These are phyloP conservation scores for Acrobasis consociella DNA, from an alignment of 2,888 invertebrate genomes.

Conservation along the genomic window DNA sequence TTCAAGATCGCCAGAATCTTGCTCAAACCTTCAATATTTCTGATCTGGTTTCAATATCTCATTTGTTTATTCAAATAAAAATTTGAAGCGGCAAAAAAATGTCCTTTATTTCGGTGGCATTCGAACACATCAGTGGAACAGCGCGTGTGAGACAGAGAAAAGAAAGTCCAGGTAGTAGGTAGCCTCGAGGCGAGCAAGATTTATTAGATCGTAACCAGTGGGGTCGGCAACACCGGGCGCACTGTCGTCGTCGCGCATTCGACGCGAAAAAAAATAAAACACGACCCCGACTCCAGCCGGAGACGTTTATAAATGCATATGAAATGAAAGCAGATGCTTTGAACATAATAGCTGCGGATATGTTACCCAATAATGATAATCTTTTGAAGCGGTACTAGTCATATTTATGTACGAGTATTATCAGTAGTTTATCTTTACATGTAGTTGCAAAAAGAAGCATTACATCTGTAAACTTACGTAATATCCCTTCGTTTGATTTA, in stretches of 20 bases:
- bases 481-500: slow-evolving; percentile 14
- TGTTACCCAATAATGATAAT: neutral
- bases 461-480: slow-evolving; percentile 12
- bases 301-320: slow-evolving; percentile 25
- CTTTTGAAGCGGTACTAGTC: neutral
- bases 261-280: slow-evolving; percentile 43
- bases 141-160: slow-evolving; percentile 73
- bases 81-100: slow-evolving; percentile 51
- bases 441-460: neutral
- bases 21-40: slow-evolving; percentile 4
- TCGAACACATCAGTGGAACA: slow-evolving; percentile 52
- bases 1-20: neutral
- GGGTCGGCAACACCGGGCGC: slow-evolving; percentile 65
- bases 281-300: slow-evolving; percentile 34
- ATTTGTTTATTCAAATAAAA: slow-evolving; percentile 22
- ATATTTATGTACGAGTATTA: neutral
- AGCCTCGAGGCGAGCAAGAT: slow-evolving; percentile 63
- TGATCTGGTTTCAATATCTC: slow-evolving; percentile 4
- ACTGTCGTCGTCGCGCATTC: slow-evolving; percentile 56
- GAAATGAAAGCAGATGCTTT: slow-evolving; percentile 4
- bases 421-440: neutral
- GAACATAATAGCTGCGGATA: neutral
- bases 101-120: slow-evolving; percentile 50
- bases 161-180: slow-evolving; percentile 78
- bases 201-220: slow-evolving; percentile 79